Evolutionary conservation across 2,888 invertebrate species (phyloP).

Genomic region (Clivina fossor): DNA sequence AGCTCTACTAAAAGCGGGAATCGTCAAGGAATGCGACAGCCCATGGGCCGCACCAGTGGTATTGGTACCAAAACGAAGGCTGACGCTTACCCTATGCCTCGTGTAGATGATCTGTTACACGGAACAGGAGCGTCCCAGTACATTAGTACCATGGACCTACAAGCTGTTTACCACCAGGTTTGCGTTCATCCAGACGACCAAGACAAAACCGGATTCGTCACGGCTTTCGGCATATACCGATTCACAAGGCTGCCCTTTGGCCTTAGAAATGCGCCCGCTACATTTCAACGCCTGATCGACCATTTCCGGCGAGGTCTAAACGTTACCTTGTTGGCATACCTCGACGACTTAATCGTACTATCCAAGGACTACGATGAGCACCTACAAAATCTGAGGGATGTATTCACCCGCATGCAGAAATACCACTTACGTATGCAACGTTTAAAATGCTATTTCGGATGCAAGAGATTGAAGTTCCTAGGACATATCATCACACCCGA

Average conservation of each 20-base stretch:
- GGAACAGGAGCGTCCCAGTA: conserved; percentile 13
- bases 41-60: conserved; percentile 7
- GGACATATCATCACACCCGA: conserved; percentile 3
- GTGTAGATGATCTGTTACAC: conserved; percentile 27
- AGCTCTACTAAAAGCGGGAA: background rate
- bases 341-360: background rate
- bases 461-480: background rate
- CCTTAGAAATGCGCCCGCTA: background rate
- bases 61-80: conserved; percentile 7
- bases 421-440: background rate
- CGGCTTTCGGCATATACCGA: conserved; percentile 11
- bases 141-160: conserved; percentile 28
- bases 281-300: conserved; percentile 14
- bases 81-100: conserved; percentile 21
- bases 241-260: conserved; percentile 25
- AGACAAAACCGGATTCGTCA: conserved; percentile 21
- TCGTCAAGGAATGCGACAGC: background rate
- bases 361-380: conserved; percentile 1
- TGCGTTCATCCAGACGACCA: conserved; percentile 12
- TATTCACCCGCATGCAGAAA: background rate
- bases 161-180: conserved; percentile 35
- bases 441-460: background rate
- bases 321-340: conserved; percentile 23
- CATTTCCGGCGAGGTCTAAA: no score
- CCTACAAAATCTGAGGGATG: background rate